Percentiles rank a stretch among this genome's conserved stretches.
Evolutionary conservation across 2,113 vertebrate species (phyloP).

Genomic region (Heterotilapia buettikoferi): DNA sequence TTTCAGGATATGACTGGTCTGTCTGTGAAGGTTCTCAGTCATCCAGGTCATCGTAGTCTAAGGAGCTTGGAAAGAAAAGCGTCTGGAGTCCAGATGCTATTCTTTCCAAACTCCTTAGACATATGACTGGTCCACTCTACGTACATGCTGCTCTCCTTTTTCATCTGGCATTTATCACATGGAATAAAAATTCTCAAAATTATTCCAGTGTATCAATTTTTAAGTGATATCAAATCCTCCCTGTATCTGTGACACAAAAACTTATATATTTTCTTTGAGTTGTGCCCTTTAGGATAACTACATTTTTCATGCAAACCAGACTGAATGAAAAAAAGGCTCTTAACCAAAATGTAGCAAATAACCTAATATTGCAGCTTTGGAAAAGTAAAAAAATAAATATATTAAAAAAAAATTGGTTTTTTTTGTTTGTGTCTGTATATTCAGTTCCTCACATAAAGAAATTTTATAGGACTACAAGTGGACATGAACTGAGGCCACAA

Average conservation of each 20-base stretch:
- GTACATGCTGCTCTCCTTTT: background rate
- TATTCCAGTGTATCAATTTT: background rate
- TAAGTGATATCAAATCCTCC: background rate
- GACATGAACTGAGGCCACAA: background rate
- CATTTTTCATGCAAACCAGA: background rate
- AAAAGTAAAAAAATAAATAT: background rate
- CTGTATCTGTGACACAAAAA: background rate
- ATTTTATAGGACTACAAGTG: background rate
- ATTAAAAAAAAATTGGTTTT: rapidly evolving
- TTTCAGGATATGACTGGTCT: background rate
- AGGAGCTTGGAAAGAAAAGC: no score
- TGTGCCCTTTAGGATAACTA: background rate
- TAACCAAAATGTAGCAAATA: background rate
- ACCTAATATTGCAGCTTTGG: background rate
- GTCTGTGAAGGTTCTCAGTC: background rate
- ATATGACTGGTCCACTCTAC: background rate
- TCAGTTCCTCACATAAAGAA: background rate
- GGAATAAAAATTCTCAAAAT: background rate
- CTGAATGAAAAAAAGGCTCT: background rate
- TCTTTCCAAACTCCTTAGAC: background rate
- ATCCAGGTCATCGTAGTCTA: no score
- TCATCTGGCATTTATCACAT: background rate
- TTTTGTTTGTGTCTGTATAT: background rate
- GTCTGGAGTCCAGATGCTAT: background rate
- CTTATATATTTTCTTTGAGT: background rate